Percentiles rank a stretch among this genome's conserved stretches.
These are phyloP conservation scores for Pentamera pediparva DNA, from an alignment of 53 echinoderm and acorn worm species.

Conservation along the genomic window DNA sequence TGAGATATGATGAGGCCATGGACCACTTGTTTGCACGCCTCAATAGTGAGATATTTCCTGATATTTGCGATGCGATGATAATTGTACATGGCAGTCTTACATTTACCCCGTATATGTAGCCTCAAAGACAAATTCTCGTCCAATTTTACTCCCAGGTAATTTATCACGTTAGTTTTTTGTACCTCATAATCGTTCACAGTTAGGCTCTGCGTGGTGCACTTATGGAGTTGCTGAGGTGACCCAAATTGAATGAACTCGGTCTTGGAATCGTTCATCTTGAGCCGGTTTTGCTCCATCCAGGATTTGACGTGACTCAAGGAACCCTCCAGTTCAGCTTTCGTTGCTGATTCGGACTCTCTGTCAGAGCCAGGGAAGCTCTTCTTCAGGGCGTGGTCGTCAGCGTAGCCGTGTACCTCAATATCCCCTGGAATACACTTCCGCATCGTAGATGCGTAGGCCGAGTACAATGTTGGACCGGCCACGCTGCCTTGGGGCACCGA, in stretches of 20 bases:
- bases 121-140: no score
- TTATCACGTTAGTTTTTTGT: no score
- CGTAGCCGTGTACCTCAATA: not conserved
- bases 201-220: no score
- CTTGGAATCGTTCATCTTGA: not conserved
- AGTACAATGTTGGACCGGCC: not conserved
- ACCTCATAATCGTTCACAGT: no score
- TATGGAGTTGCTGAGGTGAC: no score
- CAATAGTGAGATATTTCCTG: no score
- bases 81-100: no score
- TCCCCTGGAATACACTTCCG: not conserved
- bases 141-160: no score
- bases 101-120: no score
- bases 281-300: not conserved
- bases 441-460: not conserved
- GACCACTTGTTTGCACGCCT: no score
- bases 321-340: not conserved
- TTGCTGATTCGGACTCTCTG: not conserved
- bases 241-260: not conserved
- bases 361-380: not conserved
- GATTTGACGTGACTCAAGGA: not conserved
- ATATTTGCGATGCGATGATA: no score
- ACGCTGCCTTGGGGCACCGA: constrained; percentile 6
- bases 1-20: no score
- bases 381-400: not conserved